Evolutionary conservation across 1,140 invertebrate genomes (phyloP), one percentile per base, ranked within the genome.

Genomic region (Fragariocoptes setiger): DNA sequence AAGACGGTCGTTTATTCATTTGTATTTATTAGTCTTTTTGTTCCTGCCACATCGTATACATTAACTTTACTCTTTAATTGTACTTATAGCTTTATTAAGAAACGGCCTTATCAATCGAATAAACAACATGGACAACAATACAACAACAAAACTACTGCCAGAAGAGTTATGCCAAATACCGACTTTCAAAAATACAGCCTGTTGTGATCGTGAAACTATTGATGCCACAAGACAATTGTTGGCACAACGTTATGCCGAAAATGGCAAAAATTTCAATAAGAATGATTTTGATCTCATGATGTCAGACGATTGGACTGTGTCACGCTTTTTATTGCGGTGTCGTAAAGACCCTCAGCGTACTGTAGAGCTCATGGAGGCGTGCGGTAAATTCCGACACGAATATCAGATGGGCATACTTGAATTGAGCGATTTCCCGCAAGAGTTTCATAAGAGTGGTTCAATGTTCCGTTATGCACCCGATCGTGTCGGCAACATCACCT

Each of bases 391-490:
- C n/a, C 25, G 25, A 8, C 25, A n/a, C 25, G 25, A 31, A 31
- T 31, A 8, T 31, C 8, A 31, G 8, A 31, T 31, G 25, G 25
- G 25, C n/a, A 8, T 31, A n/a, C 8, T n/a, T 8, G n/a, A 31
- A 31, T n/a, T n/a, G 17, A 22, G 13, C 17, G 45, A 46, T 39
- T 35, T 46, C 22, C 45, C 45, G 1, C 20, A 21, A 35, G 45
- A 46, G 35, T 44, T 46, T 35, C 35, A 19, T n/a, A 37, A 44
- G 25, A 20, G 22, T 13, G 45, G 44, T 3, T 42, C 45, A 12
- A 21, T 38, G 2, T 43, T 46, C 40, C 39, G 31, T 14, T 41
- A 40, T 20, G 42, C 25, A 13, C 5, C 16, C 3, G 45, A 46
- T 36, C 13, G 37, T 5, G 20, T 22, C 19, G 43, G 43, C 19